Evolutionary conservation across 2,113 vertebrate genomes (phyloP).

Genomic region (Azemiops feae): DNA sequence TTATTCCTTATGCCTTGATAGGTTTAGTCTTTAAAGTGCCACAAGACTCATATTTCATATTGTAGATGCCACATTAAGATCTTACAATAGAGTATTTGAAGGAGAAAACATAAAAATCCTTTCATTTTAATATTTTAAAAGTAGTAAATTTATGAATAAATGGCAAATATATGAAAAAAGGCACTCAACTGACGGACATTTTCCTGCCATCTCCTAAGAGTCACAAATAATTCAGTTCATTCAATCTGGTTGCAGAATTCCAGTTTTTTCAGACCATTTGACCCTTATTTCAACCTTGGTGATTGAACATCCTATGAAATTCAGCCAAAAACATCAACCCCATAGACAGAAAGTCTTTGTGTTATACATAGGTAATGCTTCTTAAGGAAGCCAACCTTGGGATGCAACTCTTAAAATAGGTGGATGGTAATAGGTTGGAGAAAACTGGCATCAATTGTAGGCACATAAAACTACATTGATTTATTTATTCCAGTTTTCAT

Average conservation of each 20-base stretch:
- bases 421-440: background rate
- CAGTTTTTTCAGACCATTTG: constrained; percentile 11
- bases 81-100: constrained; percentile 37
- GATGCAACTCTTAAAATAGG: background rate
- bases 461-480: background rate
- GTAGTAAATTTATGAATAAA: constrained; percentile 52
- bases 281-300: background rate
- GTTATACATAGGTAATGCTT: background rate
- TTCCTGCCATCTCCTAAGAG: constrained; percentile 45
- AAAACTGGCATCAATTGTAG: background rate
- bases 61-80: constrained; percentile 1
- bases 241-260: constrained; percentile 30
- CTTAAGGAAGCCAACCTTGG: background rate
- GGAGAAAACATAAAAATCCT: constrained; percentile 27
- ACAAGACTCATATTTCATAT: background rate
- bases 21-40: background rate
- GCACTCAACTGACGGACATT: constrained; percentile 52
- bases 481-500: background rate
- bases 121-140: constrained; percentile 36
- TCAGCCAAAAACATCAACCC: background rate
- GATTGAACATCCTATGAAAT: background rate
- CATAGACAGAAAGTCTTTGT: background rate
- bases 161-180: constrained; percentile 45
- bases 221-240: constrained; percentile 62
- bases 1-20: background rate